phyloP scores from a whole-genome alignment of 2,888 invertebrate genomes.

The Anoplius nigerrimus region DNA sequence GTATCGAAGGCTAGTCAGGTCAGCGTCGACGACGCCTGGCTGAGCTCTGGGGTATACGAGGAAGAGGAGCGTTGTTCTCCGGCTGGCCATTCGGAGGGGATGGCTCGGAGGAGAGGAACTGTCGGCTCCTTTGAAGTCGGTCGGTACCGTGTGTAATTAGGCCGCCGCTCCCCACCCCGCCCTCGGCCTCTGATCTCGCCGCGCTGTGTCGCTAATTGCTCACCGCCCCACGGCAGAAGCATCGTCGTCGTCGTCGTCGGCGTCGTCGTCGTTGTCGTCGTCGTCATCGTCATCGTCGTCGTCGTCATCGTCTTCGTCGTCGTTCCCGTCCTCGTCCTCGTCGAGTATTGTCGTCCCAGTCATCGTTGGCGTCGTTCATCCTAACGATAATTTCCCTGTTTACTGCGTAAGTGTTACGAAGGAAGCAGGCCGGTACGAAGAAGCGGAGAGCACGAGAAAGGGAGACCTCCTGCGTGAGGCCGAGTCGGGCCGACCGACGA shows the following conservation, averaged over 20 bases:
- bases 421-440: too few species aligned
- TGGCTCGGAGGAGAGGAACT: slow-evolving; percentile 68
- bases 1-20: slow-evolving; percentile 55
- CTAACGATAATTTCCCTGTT: slow-evolving; percentile 1
- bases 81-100: slow-evolving; percentile 62
- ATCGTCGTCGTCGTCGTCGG: slow-evolving; percentile 45
- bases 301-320: slow-evolving; percentile 19
- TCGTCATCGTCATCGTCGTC: slow-evolving; percentile 32
- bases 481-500: neutral
- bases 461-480: too few species aligned
- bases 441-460: too few species aligned
- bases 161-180: slow-evolving; percentile 71
- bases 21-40: slow-evolving; percentile 49
- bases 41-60: slow-evolving; percentile 59
- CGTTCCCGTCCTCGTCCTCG: slow-evolving; percentile 22
- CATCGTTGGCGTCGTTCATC: slow-evolving; percentile 21
- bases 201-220: slow-evolving; percentile 73
- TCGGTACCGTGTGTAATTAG: slow-evolving; percentile 73
- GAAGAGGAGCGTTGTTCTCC: slow-evolving; percentile 67
- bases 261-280: slow-evolving; percentile 28
- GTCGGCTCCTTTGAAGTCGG: slow-evolving; percentile 73
- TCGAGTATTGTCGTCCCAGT: slow-evolving; percentile 15
- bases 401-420: neutral
- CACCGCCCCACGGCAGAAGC: slow-evolving; percentile 71
- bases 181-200: slow-evolving; percentile 71